Conservation (phyloP, 1,140 invertebrate genomes). For the Radopholus similis region DNA sequence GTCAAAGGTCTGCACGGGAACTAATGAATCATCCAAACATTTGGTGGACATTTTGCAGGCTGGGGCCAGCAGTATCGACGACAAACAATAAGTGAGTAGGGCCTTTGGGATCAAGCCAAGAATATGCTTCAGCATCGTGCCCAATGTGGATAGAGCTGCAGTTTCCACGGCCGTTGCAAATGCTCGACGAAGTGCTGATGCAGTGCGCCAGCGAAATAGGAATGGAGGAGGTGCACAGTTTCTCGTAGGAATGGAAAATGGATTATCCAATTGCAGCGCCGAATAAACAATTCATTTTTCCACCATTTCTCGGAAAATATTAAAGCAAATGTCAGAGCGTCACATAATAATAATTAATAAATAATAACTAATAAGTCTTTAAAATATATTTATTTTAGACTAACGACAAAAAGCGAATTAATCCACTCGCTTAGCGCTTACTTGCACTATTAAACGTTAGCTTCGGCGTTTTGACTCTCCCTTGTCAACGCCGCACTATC, state of each 20-base stretch:
- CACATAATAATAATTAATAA: too few species aligned
- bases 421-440: too few species aligned
- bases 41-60: neutral
- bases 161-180: conserved; percentile 10
- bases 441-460: too few species aligned
- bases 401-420: too few species aligned
- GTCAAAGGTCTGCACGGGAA: neutral
- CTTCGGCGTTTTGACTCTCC: too few species aligned
- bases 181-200: conserved; percentile 5
- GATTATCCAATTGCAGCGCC: too few species aligned
- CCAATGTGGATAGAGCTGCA: conserved; percentile 18
- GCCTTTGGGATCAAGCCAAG: neutral
- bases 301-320: too few species aligned
- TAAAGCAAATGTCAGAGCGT: too few species aligned
- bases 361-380: too few species aligned
- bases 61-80: conserved; percentile 15
- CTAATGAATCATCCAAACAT: neutral
- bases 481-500: too few species aligned
- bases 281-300: too few species aligned
- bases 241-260: conserved; percentile 2
- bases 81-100: conserved; percentile 9
- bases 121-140: conserved; percentile 4
- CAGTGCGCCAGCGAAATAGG: conserved; percentile 11
- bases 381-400: too few species aligned
- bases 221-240: conserved; percentile 14